Percentiles rank a stretch among this genome's conserved stretches.
Evolutionary conservation across 2,113 vertebrate species (phyloP).

Genomic region (Nannobrachium achirus): DNA sequence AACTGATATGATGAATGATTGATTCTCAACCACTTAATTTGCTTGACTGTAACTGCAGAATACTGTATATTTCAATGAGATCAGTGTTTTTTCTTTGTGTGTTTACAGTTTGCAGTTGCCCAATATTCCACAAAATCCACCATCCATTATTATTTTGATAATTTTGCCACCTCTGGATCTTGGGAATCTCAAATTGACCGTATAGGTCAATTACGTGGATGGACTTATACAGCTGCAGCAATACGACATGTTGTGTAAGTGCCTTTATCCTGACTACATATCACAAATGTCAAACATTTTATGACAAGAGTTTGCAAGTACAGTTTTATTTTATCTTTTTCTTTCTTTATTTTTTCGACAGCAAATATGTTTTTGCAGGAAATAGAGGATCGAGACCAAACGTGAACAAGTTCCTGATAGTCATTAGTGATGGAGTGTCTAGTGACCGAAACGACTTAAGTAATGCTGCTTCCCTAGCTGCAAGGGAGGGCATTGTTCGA

Average conservation of each 20-base stretch:
- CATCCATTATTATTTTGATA: slow-evolving; percentile 39
- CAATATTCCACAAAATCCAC: accelerated
- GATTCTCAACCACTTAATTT: too few relatives aligned
- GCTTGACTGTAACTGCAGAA: too few relatives aligned
- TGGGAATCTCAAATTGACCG: accelerated
- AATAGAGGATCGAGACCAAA: accelerated
- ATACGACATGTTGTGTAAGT: slow-evolving; percentile 70
- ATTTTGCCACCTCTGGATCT: too few relatives aligned
- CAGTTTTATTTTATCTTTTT: too few relatives aligned
- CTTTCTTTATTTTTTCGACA: slow-evolving; percentile 32
- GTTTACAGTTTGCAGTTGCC: slow-evolving; percentile 75
- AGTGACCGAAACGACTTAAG: accelerated
- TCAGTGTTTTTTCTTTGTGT: too few relatives aligned
- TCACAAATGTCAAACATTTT: background rate
- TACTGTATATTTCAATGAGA: too few relatives aligned
- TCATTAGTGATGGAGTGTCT: slow-evolving; percentile 77
- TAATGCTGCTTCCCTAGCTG: accelerated
- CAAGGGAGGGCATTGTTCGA: too few relatives aligned
- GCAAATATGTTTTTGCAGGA: slow-evolving; percentile 27
- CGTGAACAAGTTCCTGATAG: slow-evolving; percentile 71
- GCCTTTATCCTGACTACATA: background rate
- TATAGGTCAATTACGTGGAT: accelerated
- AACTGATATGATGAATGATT: too few relatives aligned
- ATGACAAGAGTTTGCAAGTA: background rate
- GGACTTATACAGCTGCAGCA: slow-evolving; percentile 49